Base-by-base conservation (phyloP, 2,113 vertebrate species). In the Labeo catla region DNA sequence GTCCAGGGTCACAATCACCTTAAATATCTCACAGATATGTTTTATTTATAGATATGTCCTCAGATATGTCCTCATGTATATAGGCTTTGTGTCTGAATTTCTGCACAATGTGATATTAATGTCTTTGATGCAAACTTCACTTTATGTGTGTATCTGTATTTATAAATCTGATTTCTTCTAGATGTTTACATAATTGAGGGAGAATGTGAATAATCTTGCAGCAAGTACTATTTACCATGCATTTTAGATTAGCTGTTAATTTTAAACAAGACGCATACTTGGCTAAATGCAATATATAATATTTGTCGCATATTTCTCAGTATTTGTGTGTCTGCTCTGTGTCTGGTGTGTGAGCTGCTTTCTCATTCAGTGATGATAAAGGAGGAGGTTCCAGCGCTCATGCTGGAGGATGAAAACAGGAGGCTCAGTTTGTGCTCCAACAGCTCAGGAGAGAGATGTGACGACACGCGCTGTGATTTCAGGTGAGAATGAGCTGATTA, bases 261-360 rank as follows among this genome's bases (percentile, higher is more conserved):
- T 54, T 16, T 54, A 54, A 54, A 54, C 13, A 54, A 54, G 52
- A 54, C 6, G 8, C 54, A 8, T 45, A 45, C 45, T 13, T 49
- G 6, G 47, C 45, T 76, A 76, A 76, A 49, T 13, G 5, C 49
- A 15, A 49, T 49, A 1, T 76, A 50, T 15, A 28, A 50, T 47
- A 15, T n/a, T n/a, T 76, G 4, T 19, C 16, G 50, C 8, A 50
- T 76, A 4, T 28, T 28, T 28, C 0, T 78, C 11, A 2, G 65
- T 34, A 52, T 92, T 92, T 87, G 90, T 66, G 91, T 92, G 73
- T 83, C 74, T 73, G 15, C 39, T 52, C 19, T 39, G 91, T 85
- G 92, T 93, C 91, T 94, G 92, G 92, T 96, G 95, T 94, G 94
- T 98, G 97, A 97, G 97, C 97, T 95, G 96, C 90, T 97, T 96